A percentile compares a stretch with the other conserved stretches of the same genome.
Evolutionary conservation across 2,113 vertebrate species (phyloP).

Genomic region (Nestor notabilis): DNA sequence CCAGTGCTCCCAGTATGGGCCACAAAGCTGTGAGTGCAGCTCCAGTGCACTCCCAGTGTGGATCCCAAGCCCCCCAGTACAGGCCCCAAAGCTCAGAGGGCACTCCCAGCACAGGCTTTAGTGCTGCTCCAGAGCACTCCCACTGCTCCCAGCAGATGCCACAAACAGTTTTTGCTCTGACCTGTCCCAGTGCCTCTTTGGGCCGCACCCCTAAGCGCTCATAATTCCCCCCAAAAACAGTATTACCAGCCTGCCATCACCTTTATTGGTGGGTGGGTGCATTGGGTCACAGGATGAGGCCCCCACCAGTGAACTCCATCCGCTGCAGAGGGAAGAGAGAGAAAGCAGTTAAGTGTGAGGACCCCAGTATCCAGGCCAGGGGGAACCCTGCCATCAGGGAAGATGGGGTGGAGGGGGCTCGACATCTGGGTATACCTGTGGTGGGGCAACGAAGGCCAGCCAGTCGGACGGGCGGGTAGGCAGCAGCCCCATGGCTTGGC

Average conservation of each 20-base stretch:
- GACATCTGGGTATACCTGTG: conserved; percentile 76
- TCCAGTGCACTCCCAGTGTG: not conserved
- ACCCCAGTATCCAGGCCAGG: accelerated
- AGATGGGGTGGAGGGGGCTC: accelerated
- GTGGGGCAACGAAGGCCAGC: conserved; percentile 95
- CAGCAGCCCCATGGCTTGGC: conserved; percentile 95
- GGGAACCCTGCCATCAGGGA: accelerated
- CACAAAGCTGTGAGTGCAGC: not conserved
- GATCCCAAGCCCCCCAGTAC: not conserved
- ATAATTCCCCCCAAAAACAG: not conserved
- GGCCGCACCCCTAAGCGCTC: not conserved
- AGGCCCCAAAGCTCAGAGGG: not conserved
- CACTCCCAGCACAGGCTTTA: not conserved
- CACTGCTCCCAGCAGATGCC: not conserved
- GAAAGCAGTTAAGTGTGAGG: not conserved
- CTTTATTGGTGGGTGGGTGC: not conserved
- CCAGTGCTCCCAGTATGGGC: not conserved
- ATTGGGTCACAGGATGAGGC: conserved; percentile 83
- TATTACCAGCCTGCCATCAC: not conserved
- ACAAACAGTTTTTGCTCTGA: accelerated
- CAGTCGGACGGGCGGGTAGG: conserved; percentile 96
- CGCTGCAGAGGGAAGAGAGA: conserved; percentile 75
- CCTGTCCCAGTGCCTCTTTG: accelerated
- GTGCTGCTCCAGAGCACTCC: not conserved
- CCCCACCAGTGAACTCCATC: conserved; percentile 93